Base-by-base conservation (phyloP, 1,140 invertebrate genomes). In the Dufourea novaeangliae region DNA sequence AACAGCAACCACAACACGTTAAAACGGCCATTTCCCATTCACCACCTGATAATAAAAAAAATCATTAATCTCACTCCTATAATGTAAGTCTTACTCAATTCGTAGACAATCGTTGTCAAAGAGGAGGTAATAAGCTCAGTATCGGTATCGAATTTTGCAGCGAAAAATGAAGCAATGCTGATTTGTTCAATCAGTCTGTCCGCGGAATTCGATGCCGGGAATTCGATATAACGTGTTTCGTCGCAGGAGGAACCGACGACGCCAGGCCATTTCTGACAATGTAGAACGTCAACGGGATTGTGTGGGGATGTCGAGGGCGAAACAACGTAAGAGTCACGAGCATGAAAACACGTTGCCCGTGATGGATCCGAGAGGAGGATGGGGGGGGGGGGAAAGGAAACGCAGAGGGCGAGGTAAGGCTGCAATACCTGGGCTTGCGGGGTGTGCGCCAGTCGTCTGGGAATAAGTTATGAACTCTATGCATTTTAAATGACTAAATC, bases 381-480 rank as follows among this genome's bases (percentile, higher is more conserved):
- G 27, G 46, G 41, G 54, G 22, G n/a, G 29, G 37, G 59, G 46
- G 8, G n/a, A n/a, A n/a, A n/a, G n/a, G n/a, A n/a, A n/a, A n/a
- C n/a, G n/a, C n/a, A 41, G 27, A 22, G 41, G 50, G 54, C 54
- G 22, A 29, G 27, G 50, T n/a, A 37, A 57, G 70, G 67, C 61
- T 52, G 78, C 76, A 69, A 78, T 78, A 66, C 68, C 54, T 20
- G 54, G 25, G n/a, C n/a, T 7, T 50, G 20, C 22, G 52, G 46
- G 54, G 32, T 52, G 63, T 37, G 75, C 59, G 78, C 32, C 61
- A 82, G 82, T 82, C 83, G 83, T 74, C 63, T 79, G 84, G 78
- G 87, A 90, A 90, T 90, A 90, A 90, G 88, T 90, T 88, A 90
- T 88, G 87, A 90, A 90, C 88, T 90, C 88, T 88, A 90, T 90